These are phyloP conservation scores for Pyrgus malvae DNA, from an alignment of 2,888 invertebrate species.

Conservation along the genomic window DNA sequence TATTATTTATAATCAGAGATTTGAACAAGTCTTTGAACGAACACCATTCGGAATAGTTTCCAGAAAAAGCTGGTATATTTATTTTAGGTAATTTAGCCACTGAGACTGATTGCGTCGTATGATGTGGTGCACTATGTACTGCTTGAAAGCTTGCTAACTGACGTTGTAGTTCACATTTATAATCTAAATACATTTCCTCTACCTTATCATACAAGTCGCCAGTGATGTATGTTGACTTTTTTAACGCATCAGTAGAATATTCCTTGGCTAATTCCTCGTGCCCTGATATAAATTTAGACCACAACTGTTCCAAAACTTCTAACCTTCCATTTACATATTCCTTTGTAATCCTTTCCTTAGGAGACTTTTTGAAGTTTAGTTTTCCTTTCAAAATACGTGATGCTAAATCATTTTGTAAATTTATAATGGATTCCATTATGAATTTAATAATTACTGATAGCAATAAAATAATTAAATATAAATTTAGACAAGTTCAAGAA, in stretches of 20 bases:
- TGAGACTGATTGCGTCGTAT: not conserved
- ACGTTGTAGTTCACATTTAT: not conserved
- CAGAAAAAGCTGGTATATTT: conserved; percentile 26
- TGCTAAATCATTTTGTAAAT: conserved; percentile 1
- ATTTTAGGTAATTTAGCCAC: conserved; percentile 14
- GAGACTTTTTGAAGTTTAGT: not conserved
- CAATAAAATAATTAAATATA: not conserved
- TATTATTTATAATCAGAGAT: conserved; percentile 22
- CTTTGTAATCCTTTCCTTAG: not conserved
- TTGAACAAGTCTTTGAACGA: conserved; percentile 28
- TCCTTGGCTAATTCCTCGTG: not conserved
- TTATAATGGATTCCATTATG: conserved; percentile 4
- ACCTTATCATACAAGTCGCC: not conserved
- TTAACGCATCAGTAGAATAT: not conserved
- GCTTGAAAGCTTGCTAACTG: not conserved
- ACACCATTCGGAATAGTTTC: conserved; percentile 29
- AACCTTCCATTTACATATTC: conserved; percentile 1
- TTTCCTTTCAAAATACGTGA: not conserved
- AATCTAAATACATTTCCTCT: not conserved
- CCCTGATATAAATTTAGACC: not conserved
- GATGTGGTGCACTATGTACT: not conserved
- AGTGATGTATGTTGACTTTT: not conserved
- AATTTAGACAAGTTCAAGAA: not conserved
- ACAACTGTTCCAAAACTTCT: not conserved
- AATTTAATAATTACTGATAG: not conserved